Percentiles rank a stretch among this genome's conserved stretches.
These are phyloP conservation scores for Echinops telfairi DNA, from an alignment of 2,113 vertebrate genomes.

Conservation along the genomic window DNA sequence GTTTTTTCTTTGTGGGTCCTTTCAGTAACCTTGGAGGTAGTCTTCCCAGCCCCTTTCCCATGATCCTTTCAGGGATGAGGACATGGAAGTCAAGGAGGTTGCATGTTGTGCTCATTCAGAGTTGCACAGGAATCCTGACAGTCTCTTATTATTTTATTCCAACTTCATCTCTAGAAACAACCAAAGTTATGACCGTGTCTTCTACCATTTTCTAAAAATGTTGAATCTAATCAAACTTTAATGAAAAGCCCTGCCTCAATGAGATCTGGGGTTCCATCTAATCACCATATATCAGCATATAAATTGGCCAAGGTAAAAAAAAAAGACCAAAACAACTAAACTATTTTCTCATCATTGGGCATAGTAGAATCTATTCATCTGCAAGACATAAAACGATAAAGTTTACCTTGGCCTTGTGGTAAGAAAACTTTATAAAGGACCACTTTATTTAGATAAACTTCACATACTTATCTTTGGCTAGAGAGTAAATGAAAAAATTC, in stretches of 20 bases:
- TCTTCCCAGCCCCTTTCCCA: not conserved
- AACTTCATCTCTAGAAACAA: not conserved
- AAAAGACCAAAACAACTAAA: not conserved
- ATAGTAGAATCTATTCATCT: not conserved
- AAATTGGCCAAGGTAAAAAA: not conserved
- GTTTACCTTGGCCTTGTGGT: not conserved
- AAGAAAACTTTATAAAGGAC: conserved; percentile 4
- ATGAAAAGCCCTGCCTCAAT: not conserved
- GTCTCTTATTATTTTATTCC: not conserved
- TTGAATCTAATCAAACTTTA: conserved; percentile 16
- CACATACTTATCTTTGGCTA: conserved; percentile 15
- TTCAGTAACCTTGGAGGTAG: not conserved
- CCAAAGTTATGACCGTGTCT: not conserved
- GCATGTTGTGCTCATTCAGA: not conserved
- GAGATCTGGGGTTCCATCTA: not conserved
- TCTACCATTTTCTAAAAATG: not conserved
- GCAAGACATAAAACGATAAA: not conserved
- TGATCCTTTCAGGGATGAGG: not conserved
- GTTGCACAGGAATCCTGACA: not conserved
- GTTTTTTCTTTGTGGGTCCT: not conserved
- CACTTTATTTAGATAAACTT: conserved; percentile 19
- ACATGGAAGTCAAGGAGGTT: not conserved
- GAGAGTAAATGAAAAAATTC: conserved; percentile 3
- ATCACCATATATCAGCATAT: not conserved
- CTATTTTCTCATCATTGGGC: conserved; percentile 4